Percentiles rank a stretch among this genome's conserved stretches.
Evolutionary conservation across 2,797 vertebrate species (phyloP).

Genomic region (Rhodeus uyekii): DNA sequence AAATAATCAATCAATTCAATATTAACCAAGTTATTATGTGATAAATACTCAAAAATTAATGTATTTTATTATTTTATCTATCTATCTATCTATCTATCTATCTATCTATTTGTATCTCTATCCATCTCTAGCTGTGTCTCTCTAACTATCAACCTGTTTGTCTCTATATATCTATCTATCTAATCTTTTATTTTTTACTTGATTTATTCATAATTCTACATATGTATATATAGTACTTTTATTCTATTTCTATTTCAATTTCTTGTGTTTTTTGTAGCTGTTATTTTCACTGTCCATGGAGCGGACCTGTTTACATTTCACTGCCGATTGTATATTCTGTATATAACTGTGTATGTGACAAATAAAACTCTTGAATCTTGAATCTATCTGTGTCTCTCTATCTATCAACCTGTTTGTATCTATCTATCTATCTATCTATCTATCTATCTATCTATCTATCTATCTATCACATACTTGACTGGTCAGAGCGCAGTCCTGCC

Average conservation of each 20-base stretch:
- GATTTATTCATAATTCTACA: too few relatives aligned
- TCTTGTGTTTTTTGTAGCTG: too few relatives aligned
- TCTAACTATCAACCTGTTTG: not conserved
- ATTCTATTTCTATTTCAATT: too few relatives aligned
- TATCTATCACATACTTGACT: conserved; percentile 68
- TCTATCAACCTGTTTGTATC: too few relatives aligned
- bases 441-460: not conserved
- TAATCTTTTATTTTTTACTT: too few relatives aligned
- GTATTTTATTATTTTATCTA: too few relatives aligned
- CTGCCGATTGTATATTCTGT: too few relatives aligned
- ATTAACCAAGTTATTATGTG: not conserved
- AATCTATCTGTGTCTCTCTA: not conserved
- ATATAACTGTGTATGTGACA: too few relatives aligned
- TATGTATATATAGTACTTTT: too few relatives aligned
- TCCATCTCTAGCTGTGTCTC: not conserved
- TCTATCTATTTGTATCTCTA: not conserved
- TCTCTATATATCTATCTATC: not conserved
- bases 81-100: not conserved
- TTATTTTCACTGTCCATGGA: too few relatives aligned
- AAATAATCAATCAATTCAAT: not conserved
- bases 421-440: not conserved
- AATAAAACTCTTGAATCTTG: too few relatives aligned
- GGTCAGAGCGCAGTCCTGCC: conserved; percentile 83
- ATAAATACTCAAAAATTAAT: not conserved
- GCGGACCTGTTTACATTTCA: too few relatives aligned